These are phyloP conservation scores for Rhegmatorhina hoffmannsi DNA, from an alignment of 2,113 vertebrate genomes.

Conservation along the genomic window DNA sequence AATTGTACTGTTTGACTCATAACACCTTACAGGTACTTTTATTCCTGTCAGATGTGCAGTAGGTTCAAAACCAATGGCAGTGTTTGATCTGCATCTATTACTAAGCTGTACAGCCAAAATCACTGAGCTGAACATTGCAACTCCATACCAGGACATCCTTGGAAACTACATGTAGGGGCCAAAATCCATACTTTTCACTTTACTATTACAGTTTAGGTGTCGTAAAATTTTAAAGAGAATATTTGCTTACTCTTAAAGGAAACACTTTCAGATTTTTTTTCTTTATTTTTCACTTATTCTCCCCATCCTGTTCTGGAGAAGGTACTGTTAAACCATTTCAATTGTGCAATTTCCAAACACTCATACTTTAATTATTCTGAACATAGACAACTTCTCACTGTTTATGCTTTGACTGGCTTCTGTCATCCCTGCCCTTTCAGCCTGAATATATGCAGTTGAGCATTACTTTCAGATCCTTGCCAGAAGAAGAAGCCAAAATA, in stretches of 20 bases:
- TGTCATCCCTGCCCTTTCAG: not conserved
- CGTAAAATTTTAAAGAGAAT: not conserved
- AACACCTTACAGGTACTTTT: not conserved
- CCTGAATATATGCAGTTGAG: not conserved
- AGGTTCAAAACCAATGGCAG: not conserved
- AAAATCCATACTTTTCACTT: not conserved
- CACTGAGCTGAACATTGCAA: not conserved
- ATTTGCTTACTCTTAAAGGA: not conserved
- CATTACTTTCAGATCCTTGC: not conserved
- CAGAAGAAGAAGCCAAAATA: not conserved
- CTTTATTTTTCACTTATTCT: not conserved
- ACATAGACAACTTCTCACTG: not conserved
- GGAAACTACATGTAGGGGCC: not conserved
- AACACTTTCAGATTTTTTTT: not conserved
- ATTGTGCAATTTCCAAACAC: not conserved
- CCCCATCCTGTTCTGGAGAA: not conserved
- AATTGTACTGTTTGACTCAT: not conserved
- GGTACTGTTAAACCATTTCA: not conserved
- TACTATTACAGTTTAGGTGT: not conserved
- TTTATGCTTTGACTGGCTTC: not conserved
- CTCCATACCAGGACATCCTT: not conserved
- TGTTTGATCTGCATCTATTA: not conserved
- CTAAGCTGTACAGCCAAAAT: not conserved
- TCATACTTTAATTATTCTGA: not conserved
- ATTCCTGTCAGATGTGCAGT: not conserved